A percentile compares a stretch with the other conserved stretches of the same genome.
phyloP scores from a whole-genome alignment of 2,888 invertebrate species.

The Lithophane socia region DNA sequence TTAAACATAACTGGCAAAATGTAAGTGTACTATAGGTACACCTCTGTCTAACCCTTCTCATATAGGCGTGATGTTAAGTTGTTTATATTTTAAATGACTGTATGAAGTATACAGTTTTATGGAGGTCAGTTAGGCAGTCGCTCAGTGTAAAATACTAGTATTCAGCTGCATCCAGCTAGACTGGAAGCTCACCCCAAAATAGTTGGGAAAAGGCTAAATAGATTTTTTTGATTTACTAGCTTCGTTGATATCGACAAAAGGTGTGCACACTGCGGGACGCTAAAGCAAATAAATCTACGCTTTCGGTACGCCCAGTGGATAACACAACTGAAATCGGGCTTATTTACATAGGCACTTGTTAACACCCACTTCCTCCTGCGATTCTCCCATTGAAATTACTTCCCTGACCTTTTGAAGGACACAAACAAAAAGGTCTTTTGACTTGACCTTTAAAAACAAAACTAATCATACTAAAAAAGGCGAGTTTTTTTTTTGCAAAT shows the following conservation, averaged over 20 bases:
- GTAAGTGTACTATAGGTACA: neutral
- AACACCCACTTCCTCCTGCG: conserved; percentile 5
- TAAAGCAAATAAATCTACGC: conserved; percentile 4
- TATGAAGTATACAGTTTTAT: too few species aligned
- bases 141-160: too few species aligned
- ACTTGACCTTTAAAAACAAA: conserved; percentile 33
- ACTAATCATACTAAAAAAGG: conserved; percentile 15
- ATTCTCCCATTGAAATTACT: conserved; percentile 31
- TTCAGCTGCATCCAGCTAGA: too few species aligned
- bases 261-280: neutral
- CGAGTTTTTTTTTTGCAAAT: conserved; percentile 24
- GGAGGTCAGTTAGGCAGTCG: too few species aligned
- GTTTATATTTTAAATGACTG: too few species aligned
- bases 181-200: too few species aligned
- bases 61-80: neutral
- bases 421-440: conserved; percentile 16
- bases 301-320: neutral
- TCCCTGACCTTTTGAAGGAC: conserved; percentile 29
- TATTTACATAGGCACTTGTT: conserved; percentile 9
- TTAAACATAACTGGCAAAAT: neutral
- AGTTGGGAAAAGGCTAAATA: too few species aligned
- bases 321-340: neutral
- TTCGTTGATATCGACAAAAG: neutral
- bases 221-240: neutral
- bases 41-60: neutral